phyloP scores from a whole-genome alignment of 2,797 vertebrate genomes.

The Falco biarmicus region DNA sequence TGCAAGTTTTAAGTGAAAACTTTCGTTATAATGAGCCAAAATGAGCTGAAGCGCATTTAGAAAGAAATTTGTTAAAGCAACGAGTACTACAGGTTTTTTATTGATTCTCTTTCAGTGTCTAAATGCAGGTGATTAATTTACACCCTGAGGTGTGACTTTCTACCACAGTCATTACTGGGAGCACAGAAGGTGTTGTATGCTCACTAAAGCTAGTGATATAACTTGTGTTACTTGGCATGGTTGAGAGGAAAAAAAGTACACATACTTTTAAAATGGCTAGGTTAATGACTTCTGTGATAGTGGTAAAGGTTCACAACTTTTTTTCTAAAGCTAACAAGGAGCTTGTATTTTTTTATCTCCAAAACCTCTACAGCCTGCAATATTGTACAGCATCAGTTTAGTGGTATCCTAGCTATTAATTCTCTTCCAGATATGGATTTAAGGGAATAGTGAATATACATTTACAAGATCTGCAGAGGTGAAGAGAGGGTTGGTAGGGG shows the following conservation, averaged over 20 bases:
- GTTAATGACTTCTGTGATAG: background rate
- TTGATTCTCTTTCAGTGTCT: background rate
- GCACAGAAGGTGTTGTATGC: background rate
- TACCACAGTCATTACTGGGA: background rate
- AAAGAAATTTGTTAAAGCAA: background rate
- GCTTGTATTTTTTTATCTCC: background rate
- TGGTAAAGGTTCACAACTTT: background rate
- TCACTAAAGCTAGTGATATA: background rate
- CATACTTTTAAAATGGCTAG: background rate
- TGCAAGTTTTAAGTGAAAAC: background rate
- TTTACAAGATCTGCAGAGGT: background rate
- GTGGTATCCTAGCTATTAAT: background rate
- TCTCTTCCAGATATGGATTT: background rate
- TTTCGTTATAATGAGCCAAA: background rate
- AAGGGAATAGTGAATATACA: background rate
- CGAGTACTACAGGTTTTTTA: background rate
- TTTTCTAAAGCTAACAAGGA: background rate
- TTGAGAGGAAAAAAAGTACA: background rate
- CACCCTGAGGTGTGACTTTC: background rate
- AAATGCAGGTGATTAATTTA: conserved; percentile 31
- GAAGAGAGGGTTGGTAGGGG: background rate
- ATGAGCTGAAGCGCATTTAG: background rate
- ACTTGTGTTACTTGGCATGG: background rate
- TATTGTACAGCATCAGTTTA: background rate
- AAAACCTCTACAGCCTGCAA: background rate